Evolutionary conservation across 2,888 invertebrate species (phyloP), one percentile per base, ranked within the genome.

Genomic region (Siphlonurus alternatus): DNA sequence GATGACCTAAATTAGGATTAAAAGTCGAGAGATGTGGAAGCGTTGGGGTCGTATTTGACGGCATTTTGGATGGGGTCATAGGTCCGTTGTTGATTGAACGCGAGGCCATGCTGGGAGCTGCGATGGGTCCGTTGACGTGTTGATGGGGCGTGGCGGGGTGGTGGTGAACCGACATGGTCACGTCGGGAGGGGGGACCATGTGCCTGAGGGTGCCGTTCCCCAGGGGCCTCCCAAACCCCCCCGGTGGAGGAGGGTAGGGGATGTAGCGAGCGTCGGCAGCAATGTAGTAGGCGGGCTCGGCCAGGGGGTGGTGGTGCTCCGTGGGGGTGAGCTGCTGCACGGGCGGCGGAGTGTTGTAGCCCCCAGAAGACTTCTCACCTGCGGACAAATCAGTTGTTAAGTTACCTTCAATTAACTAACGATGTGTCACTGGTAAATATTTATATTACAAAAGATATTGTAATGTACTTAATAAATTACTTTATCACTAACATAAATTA

Each of bases 271-370:
- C 88, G 67, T 72, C 73, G 25, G 72, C 71, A 1, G 88, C 87
- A 84, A 88, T 87, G 74, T 88, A 88, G 79, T 87, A 88, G 73
- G 88, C 89, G 53, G 88, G 85, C 61, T 88, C 88, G 72, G 88
- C 88, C 25, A 87, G 79, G 0, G 88, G 88, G 1, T 87, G 87
- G 74, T 87, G 86, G 53, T 88, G 87, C 65, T 87, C 86, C 66
- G 83, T 82, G 53, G 85, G 83, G 2, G 83, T 83, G 24, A 80
- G 81, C 73, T 83, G 83, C 68, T 80, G 81, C 56, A 80, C 78
- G 76, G 38, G 38, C 15, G 38, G 38, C 15, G 38, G 38, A 38
- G 38, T 38, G 15, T 38, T 38, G 15, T 38, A 38, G 15, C 38
- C 38, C 70, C 20, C 68, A 70, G 24, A n/a, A n/a, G n/a, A 69